phyloP scores from a whole-genome alignment of 2,113 vertebrate species.

The Shinisaurus crocodilurus region DNA sequence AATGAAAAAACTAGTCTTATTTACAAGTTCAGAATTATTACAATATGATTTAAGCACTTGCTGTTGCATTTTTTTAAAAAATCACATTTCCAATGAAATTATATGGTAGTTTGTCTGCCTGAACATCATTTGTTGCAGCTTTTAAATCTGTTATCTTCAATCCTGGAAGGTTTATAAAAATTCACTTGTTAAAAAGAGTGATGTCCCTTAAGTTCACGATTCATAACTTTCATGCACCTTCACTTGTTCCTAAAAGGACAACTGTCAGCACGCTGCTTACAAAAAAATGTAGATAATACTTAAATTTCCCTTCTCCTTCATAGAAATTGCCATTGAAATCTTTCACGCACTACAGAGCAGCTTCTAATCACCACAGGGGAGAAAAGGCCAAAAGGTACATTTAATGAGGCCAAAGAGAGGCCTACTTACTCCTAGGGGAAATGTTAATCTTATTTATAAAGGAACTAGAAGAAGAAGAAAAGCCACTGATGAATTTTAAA shows the following conservation, averaged over 20 bases:
- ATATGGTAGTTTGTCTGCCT: neutral
- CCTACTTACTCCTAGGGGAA: constrained; percentile 34
- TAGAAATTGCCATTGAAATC: constrained; percentile 52
- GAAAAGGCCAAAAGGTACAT: constrained; percentile 69
- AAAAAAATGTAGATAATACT: constrained; percentile 52
- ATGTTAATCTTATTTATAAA: constrained; percentile 50
- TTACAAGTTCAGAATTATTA: neutral
- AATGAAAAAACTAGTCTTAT: neutral
- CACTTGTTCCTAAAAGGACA: constrained; percentile 52
- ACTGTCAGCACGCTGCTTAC: constrained; percentile 22
- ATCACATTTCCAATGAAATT: neutral
- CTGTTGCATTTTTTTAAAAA: neutral
- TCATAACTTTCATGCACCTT: constrained; percentile 55
- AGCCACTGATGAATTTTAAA: constrained; percentile 25
- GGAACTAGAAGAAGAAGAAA: constrained; percentile 44
- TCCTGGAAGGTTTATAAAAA: constrained; percentile 17
- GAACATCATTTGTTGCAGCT: neutral
- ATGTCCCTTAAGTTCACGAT: constrained; percentile 27
- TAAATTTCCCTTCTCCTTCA: constrained; percentile 45
- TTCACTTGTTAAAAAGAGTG: constrained; percentile 24
- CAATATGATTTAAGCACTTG: neutral
- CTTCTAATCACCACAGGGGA: constrained; percentile 59
- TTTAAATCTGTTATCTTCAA: constrained; percentile 19
- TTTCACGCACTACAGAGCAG: constrained; percentile 47
- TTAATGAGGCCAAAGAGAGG: constrained; percentile 59